Percentiles rank a stretch among this genome's conserved stretches.
Conservation (phyloP, 37 sponge, comb jelly and placozoan species). For the Spongia lamella region DNA sequence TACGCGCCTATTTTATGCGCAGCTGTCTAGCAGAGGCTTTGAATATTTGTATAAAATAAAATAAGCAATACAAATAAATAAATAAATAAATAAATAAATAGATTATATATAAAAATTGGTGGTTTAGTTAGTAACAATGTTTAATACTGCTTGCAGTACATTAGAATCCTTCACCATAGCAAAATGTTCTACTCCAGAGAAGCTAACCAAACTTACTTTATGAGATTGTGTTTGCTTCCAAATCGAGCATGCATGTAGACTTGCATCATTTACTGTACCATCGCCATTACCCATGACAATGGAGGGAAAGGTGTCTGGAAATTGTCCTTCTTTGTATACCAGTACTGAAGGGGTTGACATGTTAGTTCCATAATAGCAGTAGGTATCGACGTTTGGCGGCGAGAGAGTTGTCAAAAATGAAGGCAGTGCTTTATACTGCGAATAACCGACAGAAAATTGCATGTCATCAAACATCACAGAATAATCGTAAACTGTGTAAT, state of each 20-base stretch:
- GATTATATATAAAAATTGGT: no score
- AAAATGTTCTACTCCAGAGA: conserved; percentile 18
- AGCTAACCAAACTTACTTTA: background rate
- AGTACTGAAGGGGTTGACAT: conserved; percentile 27
- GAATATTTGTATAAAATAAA: no score
- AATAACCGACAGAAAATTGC: conserved; percentile 23
- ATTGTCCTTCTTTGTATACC: conserved; percentile 34
- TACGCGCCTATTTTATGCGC: no score
- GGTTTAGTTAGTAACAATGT: conserved; percentile 7
- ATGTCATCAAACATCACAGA: conserved; percentile 50
- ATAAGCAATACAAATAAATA: no score
- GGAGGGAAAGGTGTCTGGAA: background rate
- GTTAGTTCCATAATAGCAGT: conserved; percentile 52
- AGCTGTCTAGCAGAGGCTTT: no score
- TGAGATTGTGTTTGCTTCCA: conserved; percentile 23
- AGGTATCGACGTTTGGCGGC: conserved; percentile 37
- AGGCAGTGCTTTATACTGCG: conserved; percentile 13
- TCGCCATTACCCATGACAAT: conserved; percentile 60
- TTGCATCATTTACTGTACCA: conserved; percentile 58
- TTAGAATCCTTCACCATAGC: conserved; percentile 17
- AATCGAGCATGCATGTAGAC: conserved; percentile 54
- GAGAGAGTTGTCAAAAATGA: conserved; percentile 7
- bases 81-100: no score
- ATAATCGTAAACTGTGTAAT: conserved; percentile 69
- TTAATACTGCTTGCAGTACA: conserved; percentile 12